These are phyloP conservation scores for Ectobius pallidus DNA, from an alignment of 2,888 invertebrate genomes.

Conservation along the genomic window DNA sequence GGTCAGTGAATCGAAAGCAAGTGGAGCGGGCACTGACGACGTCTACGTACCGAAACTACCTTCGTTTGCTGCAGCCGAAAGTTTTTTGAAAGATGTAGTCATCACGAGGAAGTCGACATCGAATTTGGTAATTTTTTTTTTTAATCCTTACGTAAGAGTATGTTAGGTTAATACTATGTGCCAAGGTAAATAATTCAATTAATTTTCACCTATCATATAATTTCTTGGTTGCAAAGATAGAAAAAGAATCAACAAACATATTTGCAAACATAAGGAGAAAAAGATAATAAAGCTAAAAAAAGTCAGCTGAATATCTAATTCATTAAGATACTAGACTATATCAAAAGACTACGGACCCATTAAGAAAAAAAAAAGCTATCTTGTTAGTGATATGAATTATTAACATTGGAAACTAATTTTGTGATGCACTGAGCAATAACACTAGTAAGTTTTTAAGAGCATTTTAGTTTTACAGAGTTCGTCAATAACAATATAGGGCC, in stretches of 20 bases:
- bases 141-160: not conserved
- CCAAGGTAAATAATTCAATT: not conserved
- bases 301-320: not conserved
- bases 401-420: too few relatives aligned
- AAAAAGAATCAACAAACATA: not conserved
- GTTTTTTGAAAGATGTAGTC: too few relatives aligned
- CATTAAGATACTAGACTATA: too few relatives aligned
- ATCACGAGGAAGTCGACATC: not conserved
- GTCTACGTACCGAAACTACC: too few relatives aligned
- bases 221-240: not conserved
- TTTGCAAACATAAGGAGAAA: not conserved
- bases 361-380: too few relatives aligned
- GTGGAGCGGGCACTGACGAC: too few relatives aligned
- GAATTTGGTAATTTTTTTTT: not conserved
- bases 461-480: not conserved
- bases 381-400: too few relatives aligned
- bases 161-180: not conserved
- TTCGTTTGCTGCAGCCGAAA: too few relatives aligned
- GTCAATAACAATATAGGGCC: not conserved
- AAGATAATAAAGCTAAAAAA: not conserved
- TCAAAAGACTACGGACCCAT: too few relatives aligned
- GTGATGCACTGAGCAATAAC: not conserved
- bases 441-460: not conserved
- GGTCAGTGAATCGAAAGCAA: too few relatives aligned
- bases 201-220: not conserved